Evolutionary conservation across 2,113 vertebrate species (phyloP).

Genomic region (Amphilophus citrinellus): DNA sequence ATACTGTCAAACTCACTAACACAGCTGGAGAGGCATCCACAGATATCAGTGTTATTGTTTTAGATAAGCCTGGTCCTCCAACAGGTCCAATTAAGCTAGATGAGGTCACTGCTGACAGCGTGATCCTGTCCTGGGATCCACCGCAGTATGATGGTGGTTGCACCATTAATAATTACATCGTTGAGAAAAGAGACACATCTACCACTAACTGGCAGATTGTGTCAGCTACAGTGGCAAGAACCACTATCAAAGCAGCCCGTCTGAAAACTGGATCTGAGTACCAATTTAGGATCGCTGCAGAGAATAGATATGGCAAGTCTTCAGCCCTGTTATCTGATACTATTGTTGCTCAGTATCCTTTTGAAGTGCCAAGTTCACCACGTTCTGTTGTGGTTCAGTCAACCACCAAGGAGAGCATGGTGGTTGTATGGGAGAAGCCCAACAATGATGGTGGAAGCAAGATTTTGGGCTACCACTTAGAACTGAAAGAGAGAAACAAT

Average conservation of each 20-base stretch:
- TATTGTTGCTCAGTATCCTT: constrained; percentile 94
- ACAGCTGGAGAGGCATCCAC: constrained; percentile 89
- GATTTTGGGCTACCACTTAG: constrained; percentile 94
- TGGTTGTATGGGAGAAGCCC: constrained; percentile 93
- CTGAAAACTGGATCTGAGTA: constrained; percentile 96
- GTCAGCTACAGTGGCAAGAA: constrained; percentile 97
- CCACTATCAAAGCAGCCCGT: constrained; percentile 92
- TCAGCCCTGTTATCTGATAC: constrained; percentile 88
- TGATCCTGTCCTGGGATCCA: constrained; percentile 90
- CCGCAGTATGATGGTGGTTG: constrained; percentile 96
- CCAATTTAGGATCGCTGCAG: constrained; percentile 97
- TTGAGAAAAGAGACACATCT: constrained; percentile 98
- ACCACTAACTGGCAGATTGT: constrained; percentile 98
- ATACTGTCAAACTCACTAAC: constrained; percentile 90
- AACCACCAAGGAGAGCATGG: constrained; percentile 92
- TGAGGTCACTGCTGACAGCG: constrained; percentile 94
- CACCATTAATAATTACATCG: constrained; percentile 95
- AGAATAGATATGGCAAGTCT: constrained; percentile 98
- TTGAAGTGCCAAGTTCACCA: constrained; percentile 91
- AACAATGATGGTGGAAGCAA: constrained; percentile 95
- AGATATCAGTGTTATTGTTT: constrained; percentile 89
- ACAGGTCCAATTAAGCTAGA: constrained; percentile 95
- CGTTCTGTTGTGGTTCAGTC: constrained; percentile 88
- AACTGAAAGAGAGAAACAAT: constrained; percentile 96
- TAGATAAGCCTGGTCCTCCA: constrained; percentile 97